Base-by-base conservation (phyloP, 2,888 invertebrate genomes). In the Heterodera filipjevi region DNA sequence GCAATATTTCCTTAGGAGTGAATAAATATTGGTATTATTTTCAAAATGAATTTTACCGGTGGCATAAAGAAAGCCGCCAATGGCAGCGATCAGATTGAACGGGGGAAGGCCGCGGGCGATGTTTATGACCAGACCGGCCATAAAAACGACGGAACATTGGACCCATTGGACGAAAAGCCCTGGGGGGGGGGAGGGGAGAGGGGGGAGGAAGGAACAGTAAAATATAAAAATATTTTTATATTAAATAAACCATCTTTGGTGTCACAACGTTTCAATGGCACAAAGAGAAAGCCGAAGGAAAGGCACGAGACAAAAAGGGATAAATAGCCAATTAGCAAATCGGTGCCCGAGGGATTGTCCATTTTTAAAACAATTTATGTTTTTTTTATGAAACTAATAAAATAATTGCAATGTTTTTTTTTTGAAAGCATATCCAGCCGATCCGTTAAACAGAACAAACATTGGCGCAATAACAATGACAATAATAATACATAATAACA, bases 101-200 rank as follows among this genome's bases (percentile, higher is more conserved):
- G 81, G 79, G 1, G 87, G 87, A 46, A 86, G 85, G 46, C 81
- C 85, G 19, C 86, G 84, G 10, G 84, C 81, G 32, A 81, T 73
- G 74, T 86, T 85, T 78, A 87, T 85, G 27, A 84, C 80, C 73
- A 84, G 83, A 27, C 87, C 87, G 59, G 84, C 77, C 12, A 86
- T 81, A 79, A 87, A 87, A 2, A 87, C 86, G 0, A 86, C 84
- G 10, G 84, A 75, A 74, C 87, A 87, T 66, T 87, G 85, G 16
- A 87, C 82, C 86, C 86, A 87, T 80, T 87, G 87, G 1, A 87
- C 86, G 72, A 87, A 87, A 46, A 87, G 82, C 3, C 87, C 87
- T 86, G 59, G 8, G 76, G 77, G 14, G 39, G 1, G 6, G 22
- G 8, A 71, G n/a, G n/a, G n/a, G n/a, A n/a, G n/a, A n/a, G n/a